A percentile compares a stretch with the other conserved stretches of the same genome.
Conservation (phyloP, 2,113 vertebrate species). For the Eurystomus gularis region DNA sequence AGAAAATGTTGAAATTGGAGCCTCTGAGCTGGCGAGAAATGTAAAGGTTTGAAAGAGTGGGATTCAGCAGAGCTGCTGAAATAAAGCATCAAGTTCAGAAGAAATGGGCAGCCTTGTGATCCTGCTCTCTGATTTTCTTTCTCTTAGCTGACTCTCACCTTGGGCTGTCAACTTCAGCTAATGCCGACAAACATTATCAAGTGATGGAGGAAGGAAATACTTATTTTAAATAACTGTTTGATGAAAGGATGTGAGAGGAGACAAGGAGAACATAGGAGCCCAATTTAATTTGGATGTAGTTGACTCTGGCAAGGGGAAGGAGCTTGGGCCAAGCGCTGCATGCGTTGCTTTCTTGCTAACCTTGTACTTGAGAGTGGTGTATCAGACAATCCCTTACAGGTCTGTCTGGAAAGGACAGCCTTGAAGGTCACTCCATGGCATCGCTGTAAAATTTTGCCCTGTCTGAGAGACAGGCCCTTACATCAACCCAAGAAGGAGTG, state of each 20-base stretch:
- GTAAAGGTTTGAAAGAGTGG: not conserved
- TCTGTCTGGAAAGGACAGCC: not conserved
- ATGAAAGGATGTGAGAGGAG: not conserved
- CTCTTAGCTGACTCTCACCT: not conserved
- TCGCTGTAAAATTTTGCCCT: not conserved
- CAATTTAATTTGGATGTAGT: not conserved
- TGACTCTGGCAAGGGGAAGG: not conserved
- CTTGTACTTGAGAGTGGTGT: not conserved
- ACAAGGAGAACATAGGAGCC: not conserved
- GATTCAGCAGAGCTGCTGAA: conserved; percentile 11
- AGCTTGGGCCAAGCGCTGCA: not conserved
- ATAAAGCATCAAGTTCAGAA: not conserved
- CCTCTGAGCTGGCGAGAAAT: not conserved
- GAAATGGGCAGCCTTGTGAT: not conserved
- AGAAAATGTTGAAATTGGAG: conserved; percentile 37
- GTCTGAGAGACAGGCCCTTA: not conserved
- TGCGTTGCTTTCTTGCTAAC: not conserved
- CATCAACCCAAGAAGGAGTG: not conserved
- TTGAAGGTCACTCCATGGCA: not conserved
- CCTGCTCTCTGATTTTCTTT: not conserved
- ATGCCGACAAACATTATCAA: not conserved
- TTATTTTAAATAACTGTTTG: not conserved
- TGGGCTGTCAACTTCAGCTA: not conserved
- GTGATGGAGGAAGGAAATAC: not conserved
- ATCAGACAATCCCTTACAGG: not conserved